Percentiles rank a stretch among this genome's conserved stretches.
These are phyloP conservation scores for Danio albolineatus DNA, from an alignment of 2,797 vertebrate species.

Conservation along the genomic window DNA sequence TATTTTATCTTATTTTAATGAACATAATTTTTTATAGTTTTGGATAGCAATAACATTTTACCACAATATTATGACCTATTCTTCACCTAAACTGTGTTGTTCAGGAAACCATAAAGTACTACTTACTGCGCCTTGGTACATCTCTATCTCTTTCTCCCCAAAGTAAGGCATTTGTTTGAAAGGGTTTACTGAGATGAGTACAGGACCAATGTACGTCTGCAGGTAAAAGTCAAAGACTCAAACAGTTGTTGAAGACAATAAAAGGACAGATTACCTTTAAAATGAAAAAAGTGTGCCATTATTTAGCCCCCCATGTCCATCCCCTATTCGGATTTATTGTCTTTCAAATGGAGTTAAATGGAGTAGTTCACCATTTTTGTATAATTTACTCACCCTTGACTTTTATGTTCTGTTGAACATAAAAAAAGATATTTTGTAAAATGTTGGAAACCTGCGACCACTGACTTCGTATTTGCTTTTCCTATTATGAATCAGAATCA, in stretches of 20 bases:
- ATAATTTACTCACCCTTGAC: too few species aligned
- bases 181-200: slow-evolving; percentile 97
- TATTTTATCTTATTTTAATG: background rate
- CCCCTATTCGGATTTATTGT: too few species aligned
- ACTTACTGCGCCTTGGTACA: slow-evolving; percentile 99
- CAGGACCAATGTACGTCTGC: slow-evolving; percentile 97
- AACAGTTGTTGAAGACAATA: background rate
- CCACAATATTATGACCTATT: background rate
- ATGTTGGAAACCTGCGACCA: too few species aligned
- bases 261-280: background rate
- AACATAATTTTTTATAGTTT: background rate
- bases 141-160: slow-evolving; percentile 96
- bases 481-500: too few species aligned
- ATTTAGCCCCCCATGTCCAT: background rate
- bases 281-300: background rate
- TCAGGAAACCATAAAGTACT: slow-evolving; percentile 57
- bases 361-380: too few species aligned
- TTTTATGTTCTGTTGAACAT: too few species aligned
- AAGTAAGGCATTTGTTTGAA: slow-evolving; percentile 99
- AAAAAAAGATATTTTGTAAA: too few species aligned
- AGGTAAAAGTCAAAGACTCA: slow-evolving; percentile 50
- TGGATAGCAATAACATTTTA: background rate
- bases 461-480: too few species aligned
- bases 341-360: too few species aligned
- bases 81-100: background rate